A percentile compares a stretch with the other conserved stretches of the same genome.
phyloP scores from a whole-genome alignment of 2,113 vertebrate genomes.

The Tyto alba region DNA sequence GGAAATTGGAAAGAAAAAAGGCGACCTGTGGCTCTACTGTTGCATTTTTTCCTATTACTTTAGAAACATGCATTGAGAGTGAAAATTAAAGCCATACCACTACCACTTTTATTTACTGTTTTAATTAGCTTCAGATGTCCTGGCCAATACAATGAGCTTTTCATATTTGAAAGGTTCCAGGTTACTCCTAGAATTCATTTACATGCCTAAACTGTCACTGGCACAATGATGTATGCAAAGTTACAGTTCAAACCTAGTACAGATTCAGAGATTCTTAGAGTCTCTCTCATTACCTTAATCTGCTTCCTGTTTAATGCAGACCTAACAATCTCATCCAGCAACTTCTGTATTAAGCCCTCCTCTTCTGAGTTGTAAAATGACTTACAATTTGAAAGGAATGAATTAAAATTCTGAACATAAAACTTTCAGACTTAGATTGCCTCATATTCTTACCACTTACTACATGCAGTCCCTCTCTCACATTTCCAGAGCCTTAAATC shows the following conservation, averaged over 20 bases:
- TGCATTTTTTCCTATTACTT: conserved; percentile 8
- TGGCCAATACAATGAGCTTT: not conserved
- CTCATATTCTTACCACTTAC: not conserved
- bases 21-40: not conserved
- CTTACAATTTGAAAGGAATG: not conserved
- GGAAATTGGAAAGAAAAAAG: not conserved
- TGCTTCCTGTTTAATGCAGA: not conserved
- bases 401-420: not conserved
- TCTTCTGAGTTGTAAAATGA: not conserved
- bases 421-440: not conserved
- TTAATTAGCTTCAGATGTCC: not conserved
- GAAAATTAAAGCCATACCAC: not conserved
- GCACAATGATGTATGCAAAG: not conserved
- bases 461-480: not conserved
- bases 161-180: not conserved
- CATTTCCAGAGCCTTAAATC: not conserved
- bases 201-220: not conserved
- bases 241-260: not conserved
- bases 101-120: not conserved
- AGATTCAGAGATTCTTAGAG: not conserved
- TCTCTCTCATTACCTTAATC: not conserved
- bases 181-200: not conserved
- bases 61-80: not conserved
- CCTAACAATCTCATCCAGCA: not conserved
- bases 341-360: not conserved